These are phyloP conservation scores for Caenorhabditis sp. DNA, from an alignment of 2,888 invertebrate species.

Conservation along the genomic window DNA sequence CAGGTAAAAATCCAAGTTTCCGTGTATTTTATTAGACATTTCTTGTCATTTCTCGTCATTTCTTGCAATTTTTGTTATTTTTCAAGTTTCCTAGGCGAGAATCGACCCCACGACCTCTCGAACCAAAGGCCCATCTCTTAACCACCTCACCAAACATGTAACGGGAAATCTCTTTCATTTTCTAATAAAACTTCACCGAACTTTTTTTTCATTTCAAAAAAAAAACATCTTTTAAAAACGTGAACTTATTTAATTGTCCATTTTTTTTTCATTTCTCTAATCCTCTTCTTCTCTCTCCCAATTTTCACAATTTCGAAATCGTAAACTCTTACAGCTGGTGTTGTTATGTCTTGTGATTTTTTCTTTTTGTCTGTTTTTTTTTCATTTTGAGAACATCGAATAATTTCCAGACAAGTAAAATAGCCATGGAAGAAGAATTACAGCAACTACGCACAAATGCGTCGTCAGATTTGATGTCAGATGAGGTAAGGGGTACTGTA, in stretches of 20 bases:
- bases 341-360: constrained; percentile 6
- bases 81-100: too few relatives aligned
- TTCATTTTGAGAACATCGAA: background rate
- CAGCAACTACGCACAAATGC: constrained; percentile 42
- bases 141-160: too few relatives aligned
- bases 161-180: too few relatives aligned
- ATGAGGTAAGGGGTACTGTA: constrained; percentile 32
- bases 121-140: too few relatives aligned
- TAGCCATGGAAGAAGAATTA: constrained; percentile 46
- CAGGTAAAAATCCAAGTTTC: too few relatives aligned
- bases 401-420: constrained; percentile 6
- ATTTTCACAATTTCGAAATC: background rate
- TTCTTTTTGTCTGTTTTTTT: constrained; percentile 1
- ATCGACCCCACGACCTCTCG: too few relatives aligned
- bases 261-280: background rate
- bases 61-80: too few relatives aligned
- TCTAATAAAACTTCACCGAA: too few relatives aligned
- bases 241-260: background rate
- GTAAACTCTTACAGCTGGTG: background rate
- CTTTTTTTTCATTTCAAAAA: background rate
- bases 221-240: background rate
- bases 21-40: too few relatives aligned
- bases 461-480: constrained; percentile 52
- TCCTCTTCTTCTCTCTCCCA: background rate
- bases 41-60: too few relatives aligned